A percentile compares a stretch with the other conserved stretches of the same genome.
Conservation (phyloP, 2,797 vertebrate species). For the Lateolabrax maculatus region DNA sequence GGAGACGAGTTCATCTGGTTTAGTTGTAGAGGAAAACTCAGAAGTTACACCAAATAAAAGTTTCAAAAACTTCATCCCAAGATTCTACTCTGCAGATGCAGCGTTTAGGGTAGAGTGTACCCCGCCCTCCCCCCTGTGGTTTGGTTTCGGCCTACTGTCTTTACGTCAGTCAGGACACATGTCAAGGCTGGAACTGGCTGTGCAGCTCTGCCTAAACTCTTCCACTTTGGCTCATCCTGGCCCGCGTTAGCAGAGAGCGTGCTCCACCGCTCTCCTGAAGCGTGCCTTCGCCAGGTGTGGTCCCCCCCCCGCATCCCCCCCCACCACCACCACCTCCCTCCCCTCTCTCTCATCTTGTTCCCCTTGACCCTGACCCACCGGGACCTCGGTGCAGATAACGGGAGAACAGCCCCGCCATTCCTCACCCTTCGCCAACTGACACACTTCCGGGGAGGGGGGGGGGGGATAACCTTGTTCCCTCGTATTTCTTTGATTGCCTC, state of each 20-base stretch:
- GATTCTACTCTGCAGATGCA: not conserved
- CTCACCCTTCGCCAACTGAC: slow-evolving; percentile 77
- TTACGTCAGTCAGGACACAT: slow-evolving; percentile 68
- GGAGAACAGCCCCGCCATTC: slow-evolving; percentile 75
- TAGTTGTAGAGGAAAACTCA: not conserved
- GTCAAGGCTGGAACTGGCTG: slow-evolving; percentile 79
- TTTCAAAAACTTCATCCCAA: not conserved
- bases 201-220: slow-evolving; percentile 62
- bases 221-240: slow-evolving; percentile 50
- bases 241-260: slow-evolving; percentile 37
- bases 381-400: slow-evolving; percentile 73
- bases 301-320: slow-evolving; percentile 61
- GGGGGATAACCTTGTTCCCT: slow-evolving; percentile 76
- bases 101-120: not conserved
- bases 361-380: slow-evolving; percentile 82
- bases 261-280: slow-evolving; percentile 83
- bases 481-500: slow-evolving; percentile 67
- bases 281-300: slow-evolving; percentile 86
- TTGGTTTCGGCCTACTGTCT: slow-evolving; percentile 49
- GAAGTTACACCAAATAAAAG: too few species aligned
- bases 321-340: slow-evolving; percentile 10
- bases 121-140: not conserved
- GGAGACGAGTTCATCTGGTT: not conserved
- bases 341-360: slow-evolving; percentile 78
- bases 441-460: slow-evolving; percentile 77